Base-by-base conservation (phyloP, 2,797 vertebrate species). In the Alca torda region DNA sequence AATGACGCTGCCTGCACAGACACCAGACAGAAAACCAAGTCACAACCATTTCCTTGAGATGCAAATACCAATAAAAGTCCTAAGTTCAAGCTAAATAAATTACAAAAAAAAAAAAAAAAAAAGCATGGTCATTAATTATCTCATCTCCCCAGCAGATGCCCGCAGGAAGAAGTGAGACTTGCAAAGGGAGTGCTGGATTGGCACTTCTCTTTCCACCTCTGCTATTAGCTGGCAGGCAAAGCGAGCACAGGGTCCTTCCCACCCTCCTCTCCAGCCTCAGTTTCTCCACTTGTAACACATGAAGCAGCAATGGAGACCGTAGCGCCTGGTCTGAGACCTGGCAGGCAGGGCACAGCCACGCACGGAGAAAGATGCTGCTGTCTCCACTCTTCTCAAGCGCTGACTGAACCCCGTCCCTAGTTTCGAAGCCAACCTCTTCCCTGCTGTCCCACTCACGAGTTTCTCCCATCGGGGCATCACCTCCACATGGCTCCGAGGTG, bases 401-500 rank as follows among this genome's bases (percentile, higher is more conserved):
- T 75, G 31, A 25, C 4, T 60, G 50, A 80, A 74, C 20, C 20
- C 14, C 13, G 10, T 9, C 56, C 50, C 15, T 7, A 33, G 43
- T 87, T 69, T 45, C 3, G 4, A 89, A 87, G 31, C 12, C 17
- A 28, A 9, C 4, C 65, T 43, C 41, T 56, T 75, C 59, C n/a
- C 63, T 59, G 43, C 67, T 48, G 43, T 28, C 50, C 24, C 70
- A 35, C 43, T 31, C 50, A 17, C 0, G 0, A 11, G 16, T 50
- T 70, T 60, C 61, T 86, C 61, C 50, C 65, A 53, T 8, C 5
- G 16, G 18, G 51, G 12, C 43, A 67, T 31, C 54, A 39, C 24
- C 65, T 82, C 41, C 67, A 37, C 0, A 0, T 10, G 65, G 76
- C 45, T 65, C 31, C 1, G 0, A 87, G 33, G 13, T 18, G 31